These are phyloP conservation scores for Ptilonorhynchus violaceus DNA, from an alignment of 2,113 vertebrate species.

Conservation along the genomic window DNA sequence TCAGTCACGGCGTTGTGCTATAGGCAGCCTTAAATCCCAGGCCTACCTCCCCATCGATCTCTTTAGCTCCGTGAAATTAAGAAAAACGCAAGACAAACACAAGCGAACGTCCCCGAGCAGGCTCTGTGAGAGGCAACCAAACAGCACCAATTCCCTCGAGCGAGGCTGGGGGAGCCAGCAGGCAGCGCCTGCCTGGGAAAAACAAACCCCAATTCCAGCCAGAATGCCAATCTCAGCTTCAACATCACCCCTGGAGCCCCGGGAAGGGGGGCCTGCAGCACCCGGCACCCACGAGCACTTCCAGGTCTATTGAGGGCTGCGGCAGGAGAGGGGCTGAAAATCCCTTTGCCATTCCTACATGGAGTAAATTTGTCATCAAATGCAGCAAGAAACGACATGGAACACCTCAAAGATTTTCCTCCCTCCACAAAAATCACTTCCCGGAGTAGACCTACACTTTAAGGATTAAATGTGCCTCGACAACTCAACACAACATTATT, in stretches of 20 bases:
- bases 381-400: rapidly evolving
- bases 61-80: constrained; percentile 44
- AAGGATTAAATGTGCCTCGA: not conserved
- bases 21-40: constrained; percentile 57
- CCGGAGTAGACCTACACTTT: not conserved
- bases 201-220: not conserved
- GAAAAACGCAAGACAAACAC: constrained; percentile 49
- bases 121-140: not conserved
- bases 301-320: not conserved
- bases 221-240: not conserved
- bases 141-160: not conserved
- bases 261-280: rapidly evolving
- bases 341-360: not conserved
- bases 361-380: not conserved
- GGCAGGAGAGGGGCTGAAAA: not conserved
- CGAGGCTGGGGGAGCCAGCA: not conserved
- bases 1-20: constrained; percentile 1
- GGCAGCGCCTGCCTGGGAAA: not conserved
- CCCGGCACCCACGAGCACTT: rapidly evolving
- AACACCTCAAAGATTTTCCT: not conserved
- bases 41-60: constrained; percentile 50
- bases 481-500: not conserved
- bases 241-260: not conserved
- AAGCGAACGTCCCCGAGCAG: not conserved
- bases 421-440: not conserved